Evolutionary conservation across 2,113 vertebrate genomes (phyloP).

Genomic region (Glaucomys volans): DNA sequence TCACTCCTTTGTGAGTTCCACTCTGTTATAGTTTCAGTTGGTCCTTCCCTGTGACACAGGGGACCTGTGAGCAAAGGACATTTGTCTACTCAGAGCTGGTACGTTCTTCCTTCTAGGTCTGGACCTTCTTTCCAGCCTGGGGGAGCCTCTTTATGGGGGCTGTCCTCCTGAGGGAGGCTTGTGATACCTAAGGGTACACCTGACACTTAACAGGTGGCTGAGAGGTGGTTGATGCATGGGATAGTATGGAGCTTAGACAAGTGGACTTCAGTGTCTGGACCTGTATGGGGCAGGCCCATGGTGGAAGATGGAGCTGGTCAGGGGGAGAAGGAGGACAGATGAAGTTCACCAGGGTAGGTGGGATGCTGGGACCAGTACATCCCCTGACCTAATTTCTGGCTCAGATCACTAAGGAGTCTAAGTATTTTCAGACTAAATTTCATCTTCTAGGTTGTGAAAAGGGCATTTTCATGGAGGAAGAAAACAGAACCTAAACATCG

Average conservation of each 20-base stretch:
- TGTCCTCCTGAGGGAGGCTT: not conserved
- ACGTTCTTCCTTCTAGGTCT: not conserved
- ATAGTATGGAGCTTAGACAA: not conserved
- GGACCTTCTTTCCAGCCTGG: not conserved
- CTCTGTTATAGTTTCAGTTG: not conserved
- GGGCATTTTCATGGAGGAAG: not conserved
- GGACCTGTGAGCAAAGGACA: not conserved
- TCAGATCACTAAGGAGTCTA: not conserved
- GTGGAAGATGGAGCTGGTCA: too few species aligned
- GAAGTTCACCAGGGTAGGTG: too few species aligned
- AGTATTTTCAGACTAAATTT: not conserved
- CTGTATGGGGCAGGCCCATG: too few species aligned
- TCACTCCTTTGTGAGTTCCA: not conserved
- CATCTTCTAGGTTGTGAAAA: not conserved
- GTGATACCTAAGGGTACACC: not conserved
- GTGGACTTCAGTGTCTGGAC: too few species aligned
- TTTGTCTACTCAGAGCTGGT: not conserved
- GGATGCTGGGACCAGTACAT: accelerated
- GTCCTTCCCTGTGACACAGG: not conserved
- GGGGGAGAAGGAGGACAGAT: too few species aligned
- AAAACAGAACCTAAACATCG: too few species aligned
- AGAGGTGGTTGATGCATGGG: not conserved
- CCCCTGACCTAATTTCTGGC: too few species aligned
- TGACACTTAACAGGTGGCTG: not conserved
- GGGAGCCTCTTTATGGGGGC: not conserved